Evolutionary conservation across 2,113 vertebrate species (phyloP), one percentile per base, ranked within the genome.

Genomic region (Prinia subflava): DNA sequence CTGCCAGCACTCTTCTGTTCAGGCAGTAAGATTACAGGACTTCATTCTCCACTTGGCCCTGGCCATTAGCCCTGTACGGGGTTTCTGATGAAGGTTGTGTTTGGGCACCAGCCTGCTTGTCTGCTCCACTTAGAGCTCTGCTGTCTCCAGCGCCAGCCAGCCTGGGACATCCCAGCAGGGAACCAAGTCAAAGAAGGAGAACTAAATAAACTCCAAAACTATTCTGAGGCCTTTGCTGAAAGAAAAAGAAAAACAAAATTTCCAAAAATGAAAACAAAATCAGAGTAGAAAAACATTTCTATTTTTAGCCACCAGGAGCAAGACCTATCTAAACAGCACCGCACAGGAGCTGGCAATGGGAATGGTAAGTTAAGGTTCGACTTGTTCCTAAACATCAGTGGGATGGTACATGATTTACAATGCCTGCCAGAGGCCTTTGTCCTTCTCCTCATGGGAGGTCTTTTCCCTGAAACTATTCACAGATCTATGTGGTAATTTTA

Each of bases 241-340:
- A 27, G 39, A 82, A 37, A 83, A 63, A 63, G 25, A 53, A 74
- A 73, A 84, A 47, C 12, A 84, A 56, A 84, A 39, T 41, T 84
- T 80, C 77, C 49, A 12, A 83, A 83, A 90, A 74, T 42, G n/a
- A 90, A 82, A 86, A 92, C 68, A 95, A 74, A 81, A 94, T 56
- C 44, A 55, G 79, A 63, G 44, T 80, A 39, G 68, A 87, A 94
- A 93, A 97, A 94, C 56, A 78, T 88, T 87, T 82, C 90, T 95
- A 88, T 94, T 74, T 95, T 95, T 96, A 94, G 85, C 73, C n/a
- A 76, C 35, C 42, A 62, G 53, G 60, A 88, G 52, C 73, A 90
- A 83, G 90, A 49, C 37, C 92, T 93, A 63, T 52, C 75, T 67
- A 55, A 91, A 71, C 64, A 95, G 76, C 68, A 65, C 56, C 44